Evolutionary conservation across 1,140 invertebrate species (phyloP), one percentile per base, ranked within the genome.

Genomic region (Lysiphlebus fabarum): DNA sequence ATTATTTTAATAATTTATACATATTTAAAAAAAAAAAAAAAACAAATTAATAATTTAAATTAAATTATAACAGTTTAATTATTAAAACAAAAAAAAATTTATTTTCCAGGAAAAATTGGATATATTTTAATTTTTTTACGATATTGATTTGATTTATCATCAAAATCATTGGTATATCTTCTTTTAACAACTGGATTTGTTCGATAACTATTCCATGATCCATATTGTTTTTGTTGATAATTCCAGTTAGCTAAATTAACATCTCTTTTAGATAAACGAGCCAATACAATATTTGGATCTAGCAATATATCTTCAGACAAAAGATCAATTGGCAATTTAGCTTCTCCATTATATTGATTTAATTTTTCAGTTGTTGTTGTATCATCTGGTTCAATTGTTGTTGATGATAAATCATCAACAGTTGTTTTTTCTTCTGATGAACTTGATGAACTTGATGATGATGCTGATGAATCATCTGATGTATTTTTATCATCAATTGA

Each of bases 51-150:
- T n/a, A 51, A 7, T 33, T 33, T 51, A 11, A 40, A 40, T 40
- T 40, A 6, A 6, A 40, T 40, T 40, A 36, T 44, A 41, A 63
- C 51, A 4, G 8, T 56, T 43, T 38, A 40, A 26, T 8, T 14
- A 8, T 34, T 37, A 4, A 14, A 51, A 41, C 33, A 61, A n/a
- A 33, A 37, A 50, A 12, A 8, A 57, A 41, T 61, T 26, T 58
- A 70, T 61, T 62, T 65, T 17, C 70, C 70, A 1, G 67, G 61
- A 44, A 71, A 71, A 26, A 71, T 56, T 0, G 67, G 68, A 34
- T 70, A 63, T 1, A 62, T 12, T 48, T 34, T 58, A 10, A 62
- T 50, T 11, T 38, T 51, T 7, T 26, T 26, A 26, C 17, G 17
- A 26, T 26, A 26, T 4, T 26, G 17, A 26, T 11, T 7, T 7